phyloP scores from a whole-genome alignment of 2,113 vertebrate genomes.

The Gnathonemus longibarbis region DNA sequence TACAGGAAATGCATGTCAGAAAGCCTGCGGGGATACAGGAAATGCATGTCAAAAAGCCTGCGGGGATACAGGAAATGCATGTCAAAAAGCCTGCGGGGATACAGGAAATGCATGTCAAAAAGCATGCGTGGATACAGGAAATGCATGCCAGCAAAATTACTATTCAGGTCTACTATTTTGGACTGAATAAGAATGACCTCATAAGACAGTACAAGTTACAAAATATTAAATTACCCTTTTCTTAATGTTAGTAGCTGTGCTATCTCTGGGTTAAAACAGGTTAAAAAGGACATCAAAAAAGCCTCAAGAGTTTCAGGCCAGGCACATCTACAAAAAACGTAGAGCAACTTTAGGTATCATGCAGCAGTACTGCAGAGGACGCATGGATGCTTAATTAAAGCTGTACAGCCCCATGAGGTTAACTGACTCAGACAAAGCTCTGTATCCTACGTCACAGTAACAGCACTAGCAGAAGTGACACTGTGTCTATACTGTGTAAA shows the following conservation, averaged over 20 bases:
- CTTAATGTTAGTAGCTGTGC: slow-evolving; percentile 71
- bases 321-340: slow-evolving; percentile 47
- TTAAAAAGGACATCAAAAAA: slow-evolving; percentile 52
- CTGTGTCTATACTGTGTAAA: slow-evolving; percentile 43
- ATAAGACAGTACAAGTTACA: slow-evolving; percentile 65
- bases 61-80: not conserved
- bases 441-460: slow-evolving; percentile 35
- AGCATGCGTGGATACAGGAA: not conserved
- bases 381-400: too few species aligned
- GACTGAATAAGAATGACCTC: slow-evolving; percentile 52
- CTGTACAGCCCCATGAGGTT: slow-evolving; percentile 35
- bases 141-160: not conserved
- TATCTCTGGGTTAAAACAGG: slow-evolving; percentile 75
- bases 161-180: slow-evolving; percentile 25
- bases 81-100: not conserved
- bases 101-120: not conserved
- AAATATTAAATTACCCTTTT: slow-evolving; percentile 72
- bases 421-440: slow-evolving; percentile 49
- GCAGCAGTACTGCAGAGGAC: slow-evolving; percentile 47
- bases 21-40: not conserved
- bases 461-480: slow-evolving; percentile 45
- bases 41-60: not conserved
- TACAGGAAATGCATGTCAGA: not conserved
- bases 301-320: slow-evolving; percentile 60
- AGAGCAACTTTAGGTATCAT: slow-evolving; percentile 67